Conservation (phyloP, 2,888 invertebrate genomes). For the Drosophila macrospina region DNA sequence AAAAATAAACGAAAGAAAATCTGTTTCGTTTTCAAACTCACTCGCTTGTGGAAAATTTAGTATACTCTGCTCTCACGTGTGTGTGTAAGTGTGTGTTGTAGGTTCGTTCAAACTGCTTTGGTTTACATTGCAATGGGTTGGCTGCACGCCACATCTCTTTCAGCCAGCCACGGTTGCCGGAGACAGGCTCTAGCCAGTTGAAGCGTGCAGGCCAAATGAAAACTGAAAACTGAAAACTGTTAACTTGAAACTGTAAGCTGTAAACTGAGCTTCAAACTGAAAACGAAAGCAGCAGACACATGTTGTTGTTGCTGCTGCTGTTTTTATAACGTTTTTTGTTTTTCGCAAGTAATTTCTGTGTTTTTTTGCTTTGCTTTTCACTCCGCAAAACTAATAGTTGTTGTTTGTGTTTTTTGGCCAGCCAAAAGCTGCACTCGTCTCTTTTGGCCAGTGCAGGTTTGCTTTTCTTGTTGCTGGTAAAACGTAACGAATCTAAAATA, state of each 20-base stretch:
- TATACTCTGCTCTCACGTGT: constrained; percentile 52
- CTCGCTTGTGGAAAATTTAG: constrained; percentile 80
- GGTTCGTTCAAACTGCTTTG: constrained; percentile 69
- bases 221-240: constrained; percentile 55
- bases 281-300: constrained; percentile 73
- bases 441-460: constrained; percentile 73
- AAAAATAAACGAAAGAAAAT: constrained; percentile 47
- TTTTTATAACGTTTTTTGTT: constrained; percentile 7
- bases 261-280: constrained; percentile 53
- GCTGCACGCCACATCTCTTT: constrained; percentile 57
- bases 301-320: constrained; percentile 22
- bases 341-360: constrained; percentile 64
- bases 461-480: constrained; percentile 9
- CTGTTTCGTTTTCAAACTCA: constrained; percentile 79
- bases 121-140: constrained; percentile 52
- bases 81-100: constrained; percentile 13
- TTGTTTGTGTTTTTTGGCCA: constrained; percentile 63
- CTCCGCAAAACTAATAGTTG: constrained; percentile 47
- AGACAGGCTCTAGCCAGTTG: constrained; percentile 66
- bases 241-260: constrained; percentile 39
- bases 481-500: constrained; percentile 58
- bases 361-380: constrained; percentile 70
- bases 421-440: constrained; percentile 64
- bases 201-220: constrained; percentile 75
- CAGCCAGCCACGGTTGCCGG: constrained; percentile 21